These are phyloP conservation scores for Perdita meconis DNA, from an alignment of 2,888 invertebrate genomes.

Conservation along the genomic window DNA sequence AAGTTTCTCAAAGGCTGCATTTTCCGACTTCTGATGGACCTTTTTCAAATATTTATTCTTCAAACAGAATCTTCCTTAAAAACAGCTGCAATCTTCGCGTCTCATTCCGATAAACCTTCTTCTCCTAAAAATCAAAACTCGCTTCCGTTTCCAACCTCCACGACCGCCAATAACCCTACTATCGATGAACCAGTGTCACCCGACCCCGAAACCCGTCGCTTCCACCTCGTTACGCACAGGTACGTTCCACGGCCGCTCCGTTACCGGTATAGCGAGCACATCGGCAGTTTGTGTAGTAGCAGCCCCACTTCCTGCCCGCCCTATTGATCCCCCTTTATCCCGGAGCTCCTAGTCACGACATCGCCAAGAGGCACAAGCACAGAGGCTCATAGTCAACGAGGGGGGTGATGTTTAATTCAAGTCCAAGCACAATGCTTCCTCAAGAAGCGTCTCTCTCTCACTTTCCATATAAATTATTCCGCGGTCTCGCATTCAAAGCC, in stretches of 20 bases:
- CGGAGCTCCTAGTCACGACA: conserved; percentile 74
- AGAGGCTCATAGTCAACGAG: conserved; percentile 69
- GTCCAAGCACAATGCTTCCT: conserved; percentile 76
- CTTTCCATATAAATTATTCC: conserved; percentile 74
- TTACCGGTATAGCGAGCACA: conserved; percentile 68
- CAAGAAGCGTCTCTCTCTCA: conserved; percentile 66
- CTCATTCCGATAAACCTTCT: too few species aligned
- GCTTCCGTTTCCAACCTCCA: neutral
- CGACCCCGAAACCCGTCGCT: conserved; percentile 43
- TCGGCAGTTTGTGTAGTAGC: conserved; percentile 73
- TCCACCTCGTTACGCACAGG: conserved; percentile 65
- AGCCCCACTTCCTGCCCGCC: conserved; percentile 71
- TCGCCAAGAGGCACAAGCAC: conserved; percentile 73
- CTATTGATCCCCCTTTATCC: conserved; percentile 75
- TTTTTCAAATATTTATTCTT: too few species aligned
- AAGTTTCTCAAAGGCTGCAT: too few species aligned
- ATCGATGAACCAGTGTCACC: conserved; percentile 47
- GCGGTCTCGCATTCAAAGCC: conserved; percentile 70
- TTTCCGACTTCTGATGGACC: too few species aligned
- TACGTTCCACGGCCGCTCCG: conserved; percentile 63
- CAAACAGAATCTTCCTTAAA: too few species aligned
- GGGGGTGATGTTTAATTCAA: conserved; percentile 76
- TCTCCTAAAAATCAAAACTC: too few species aligned
- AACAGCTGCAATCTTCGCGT: too few species aligned
- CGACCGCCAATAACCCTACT: conserved; percentile 1